phyloP scores from a whole-genome alignment of 35 echinoderm and acorn worm genomes.

The Acanthaster planci region DNA sequence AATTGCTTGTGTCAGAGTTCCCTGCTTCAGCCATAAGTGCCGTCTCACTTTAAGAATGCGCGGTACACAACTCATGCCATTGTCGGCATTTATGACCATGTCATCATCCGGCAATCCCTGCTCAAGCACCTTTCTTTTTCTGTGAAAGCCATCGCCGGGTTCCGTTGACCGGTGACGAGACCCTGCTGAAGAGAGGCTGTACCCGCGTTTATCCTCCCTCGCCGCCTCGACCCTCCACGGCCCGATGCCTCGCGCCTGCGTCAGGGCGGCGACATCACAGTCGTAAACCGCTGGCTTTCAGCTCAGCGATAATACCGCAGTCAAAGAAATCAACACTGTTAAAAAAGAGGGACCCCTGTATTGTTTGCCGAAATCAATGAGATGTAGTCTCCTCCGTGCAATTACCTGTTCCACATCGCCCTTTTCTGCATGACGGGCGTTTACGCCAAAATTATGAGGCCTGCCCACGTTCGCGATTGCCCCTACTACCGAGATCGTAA shows the following conservation, averaged over 20 bases:
- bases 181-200: background rate
- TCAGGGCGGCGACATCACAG: constrained; percentile 10
- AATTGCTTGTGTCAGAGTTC: background rate
- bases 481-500: background rate
- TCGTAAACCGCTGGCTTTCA: constrained; percentile 20
- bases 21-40: background rate
- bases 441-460: background rate
- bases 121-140: background rate
- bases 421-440: background rate
- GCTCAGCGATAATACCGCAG: background rate
- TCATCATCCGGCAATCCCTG: too few relatives aligned
- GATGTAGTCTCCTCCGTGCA: background rate
- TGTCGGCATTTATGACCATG: constrained; percentile 1
- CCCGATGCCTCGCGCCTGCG: background rate
- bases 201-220: too few relatives aligned
- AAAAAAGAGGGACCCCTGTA: background rate
- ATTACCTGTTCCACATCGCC: background rate
- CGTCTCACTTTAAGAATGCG: background rate
- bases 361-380: background rate
- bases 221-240: too few relatives aligned
- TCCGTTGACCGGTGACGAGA: background rate
- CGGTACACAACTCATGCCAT: constrained; percentile 14
- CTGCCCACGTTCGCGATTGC: background rate
- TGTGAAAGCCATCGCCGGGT: background rate
- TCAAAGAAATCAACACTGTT: background rate